Conservation (phyloP, 2,113 vertebrate genomes). For the Notarius lentiginosus region DNA sequence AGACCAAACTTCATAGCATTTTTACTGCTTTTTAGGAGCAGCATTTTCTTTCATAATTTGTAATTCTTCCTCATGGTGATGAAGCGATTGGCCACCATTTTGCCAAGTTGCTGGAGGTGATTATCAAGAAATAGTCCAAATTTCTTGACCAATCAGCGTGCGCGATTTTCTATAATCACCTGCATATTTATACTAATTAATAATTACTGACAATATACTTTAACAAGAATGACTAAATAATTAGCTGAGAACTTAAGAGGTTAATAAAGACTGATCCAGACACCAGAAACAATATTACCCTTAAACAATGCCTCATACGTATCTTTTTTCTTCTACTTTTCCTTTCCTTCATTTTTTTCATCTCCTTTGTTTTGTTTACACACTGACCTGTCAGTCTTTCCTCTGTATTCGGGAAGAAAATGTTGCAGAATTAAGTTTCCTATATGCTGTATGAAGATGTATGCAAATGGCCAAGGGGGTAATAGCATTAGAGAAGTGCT, state of each 20-base stretch:
- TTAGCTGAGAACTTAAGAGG: not conserved
- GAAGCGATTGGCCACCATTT: too few relatives aligned
- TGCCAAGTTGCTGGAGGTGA: too few relatives aligned
- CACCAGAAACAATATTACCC: not conserved
- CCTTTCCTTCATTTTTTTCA: slow-evolving; percentile 2
- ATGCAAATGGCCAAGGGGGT: slow-evolving; percentile 13
- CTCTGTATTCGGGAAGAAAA: not conserved
- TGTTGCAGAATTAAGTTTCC: slow-evolving; percentile 6
- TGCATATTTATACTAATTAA: too few relatives aligned
- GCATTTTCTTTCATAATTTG: too few relatives aligned
- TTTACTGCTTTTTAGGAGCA: too few relatives aligned
- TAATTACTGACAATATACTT: not conserved
- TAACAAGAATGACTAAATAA: not conserved
- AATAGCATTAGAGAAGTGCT: slow-evolving; percentile 16
- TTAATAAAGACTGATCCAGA: slow-evolving; percentile 18
- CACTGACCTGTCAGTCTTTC: not conserved
- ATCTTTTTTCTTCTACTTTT: slow-evolving; percentile 25
- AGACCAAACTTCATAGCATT: too few relatives aligned
- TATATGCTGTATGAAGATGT: slow-evolving; percentile 15
- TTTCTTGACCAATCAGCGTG: too few relatives aligned
- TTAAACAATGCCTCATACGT: not conserved
- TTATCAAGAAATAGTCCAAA: too few relatives aligned
- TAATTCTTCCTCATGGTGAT: too few relatives aligned
- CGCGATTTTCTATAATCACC: too few relatives aligned
- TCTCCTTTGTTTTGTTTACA: not conserved